These are phyloP conservation scores for Octodon degus DNA, from an alignment of 2,113 vertebrate species.

Conservation along the genomic window DNA sequence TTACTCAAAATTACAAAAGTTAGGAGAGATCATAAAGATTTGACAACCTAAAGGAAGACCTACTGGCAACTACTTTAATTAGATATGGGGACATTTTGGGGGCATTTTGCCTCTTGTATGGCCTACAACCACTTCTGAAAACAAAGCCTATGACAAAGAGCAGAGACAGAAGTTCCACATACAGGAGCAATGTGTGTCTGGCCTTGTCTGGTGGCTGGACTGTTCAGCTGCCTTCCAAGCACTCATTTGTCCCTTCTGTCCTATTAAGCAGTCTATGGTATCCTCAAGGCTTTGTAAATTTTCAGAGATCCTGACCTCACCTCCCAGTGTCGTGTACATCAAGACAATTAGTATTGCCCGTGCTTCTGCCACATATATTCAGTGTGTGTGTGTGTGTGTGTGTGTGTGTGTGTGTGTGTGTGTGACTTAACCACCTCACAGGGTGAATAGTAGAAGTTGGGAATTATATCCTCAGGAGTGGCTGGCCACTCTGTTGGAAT, in stretches of 20 bases:
- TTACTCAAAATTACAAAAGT: conserved; percentile 12
- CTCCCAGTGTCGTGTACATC: background rate
- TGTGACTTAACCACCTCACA: background rate
- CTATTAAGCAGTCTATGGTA: background rate
- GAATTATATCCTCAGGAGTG: background rate
- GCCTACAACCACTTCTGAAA: background rate
- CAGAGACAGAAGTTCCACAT: background rate
- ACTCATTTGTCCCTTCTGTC: background rate
- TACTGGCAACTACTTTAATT: background rate
- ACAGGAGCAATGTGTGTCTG: background rate
- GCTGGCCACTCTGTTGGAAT: background rate
- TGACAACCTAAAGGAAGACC: background rate
- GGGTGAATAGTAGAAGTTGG: background rate
- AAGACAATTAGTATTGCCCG: background rate
- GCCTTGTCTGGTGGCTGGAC: background rate
- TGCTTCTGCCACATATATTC: background rate
- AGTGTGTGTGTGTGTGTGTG: background rate
- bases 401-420: background rate
- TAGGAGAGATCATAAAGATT: background rate
- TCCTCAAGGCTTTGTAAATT: conserved; percentile 1
- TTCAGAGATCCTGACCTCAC: background rate
- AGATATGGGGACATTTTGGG: background rate
- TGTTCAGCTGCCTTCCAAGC: background rate
- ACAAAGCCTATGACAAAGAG: background rate
- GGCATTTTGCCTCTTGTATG: background rate